Conservation (phyloP, 2,113 vertebrate genomes). For the Solea senegalensis region DNA sequence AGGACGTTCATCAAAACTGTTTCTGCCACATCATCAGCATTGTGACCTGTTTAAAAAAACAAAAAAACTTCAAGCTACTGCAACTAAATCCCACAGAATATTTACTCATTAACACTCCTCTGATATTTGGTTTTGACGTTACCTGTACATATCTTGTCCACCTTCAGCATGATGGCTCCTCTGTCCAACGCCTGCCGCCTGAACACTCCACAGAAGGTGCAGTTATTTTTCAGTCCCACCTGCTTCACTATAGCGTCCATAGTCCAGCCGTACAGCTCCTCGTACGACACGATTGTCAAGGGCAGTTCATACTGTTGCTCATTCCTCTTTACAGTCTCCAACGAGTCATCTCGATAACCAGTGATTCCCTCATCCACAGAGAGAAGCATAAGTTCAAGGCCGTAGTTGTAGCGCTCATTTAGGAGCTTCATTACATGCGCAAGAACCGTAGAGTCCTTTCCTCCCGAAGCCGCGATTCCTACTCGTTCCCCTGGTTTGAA, state of each 20-base stretch:
- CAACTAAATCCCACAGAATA: not conserved
- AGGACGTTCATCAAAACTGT: constrained; percentile 92
- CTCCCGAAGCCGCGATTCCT: constrained; percentile 88
- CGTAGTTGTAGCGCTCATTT: constrained; percentile 82
- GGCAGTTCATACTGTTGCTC: constrained; percentile 86
- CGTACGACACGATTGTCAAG: constrained; percentile 87
- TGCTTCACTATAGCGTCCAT: constrained; percentile 89
- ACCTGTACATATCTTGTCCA: constrained; percentile 91
- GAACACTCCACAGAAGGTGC: constrained; percentile 93
- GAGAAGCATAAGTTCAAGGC: constrained; percentile 84
- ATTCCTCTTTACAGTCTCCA: constrained; percentile 87
- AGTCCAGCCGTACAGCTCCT: constrained; percentile 90
- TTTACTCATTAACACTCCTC: not conserved
- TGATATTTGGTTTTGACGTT: not conserved
- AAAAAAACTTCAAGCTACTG: not conserved
- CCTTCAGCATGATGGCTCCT: constrained; percentile 86
- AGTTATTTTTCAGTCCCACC: constrained; percentile 87
- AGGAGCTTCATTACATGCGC: constrained; percentile 87
- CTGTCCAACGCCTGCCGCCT: constrained; percentile 87
- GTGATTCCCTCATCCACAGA: constrained; percentile 90
- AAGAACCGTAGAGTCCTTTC: constrained; percentile 91
- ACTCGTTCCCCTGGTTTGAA: constrained; percentile 83
- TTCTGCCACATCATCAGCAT: constrained; percentile 90
- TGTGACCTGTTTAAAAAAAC: constrained; percentile 82
- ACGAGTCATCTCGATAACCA: constrained; percentile 88